Percentiles rank a stretch among this genome's conserved stretches.
Evolutionary conservation across 2,888 invertebrate genomes (phyloP).

Genomic region (Phengaris alcon): DNA sequence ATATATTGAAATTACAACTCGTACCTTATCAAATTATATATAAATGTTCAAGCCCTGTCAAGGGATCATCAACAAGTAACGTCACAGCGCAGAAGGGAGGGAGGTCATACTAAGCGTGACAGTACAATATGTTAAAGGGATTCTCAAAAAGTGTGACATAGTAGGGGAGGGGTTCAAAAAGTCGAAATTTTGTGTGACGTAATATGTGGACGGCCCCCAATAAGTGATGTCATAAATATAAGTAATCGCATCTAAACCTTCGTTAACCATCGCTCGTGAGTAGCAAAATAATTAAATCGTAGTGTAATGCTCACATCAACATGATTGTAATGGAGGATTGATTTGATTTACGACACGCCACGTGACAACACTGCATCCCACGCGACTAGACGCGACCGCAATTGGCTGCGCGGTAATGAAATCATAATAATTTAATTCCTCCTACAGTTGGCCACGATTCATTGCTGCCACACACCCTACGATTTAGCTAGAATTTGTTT

Average conservation of each 20-base stretch:
- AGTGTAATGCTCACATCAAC: constrained; percentile 33
- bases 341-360: constrained; percentile 37
- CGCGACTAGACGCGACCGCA: not conserved
- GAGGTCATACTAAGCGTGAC: too few relatives aligned
- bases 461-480: not conserved
- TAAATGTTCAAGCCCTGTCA: too few relatives aligned
- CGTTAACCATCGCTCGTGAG: not conserved
- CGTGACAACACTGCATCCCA: constrained; percentile 21
- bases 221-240: not conserved
- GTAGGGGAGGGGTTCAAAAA: too few relatives aligned
- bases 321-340: constrained; percentile 40
- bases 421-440: constrained; percentile 9
- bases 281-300: constrained; percentile 2
- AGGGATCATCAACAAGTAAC: too few relatives aligned
- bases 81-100: too few relatives aligned
- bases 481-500: not conserved
- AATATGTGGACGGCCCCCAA: too few relatives aligned
- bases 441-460: not conserved
- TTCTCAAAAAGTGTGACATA: too few relatives aligned
- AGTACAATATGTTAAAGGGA: too few relatives aligned
- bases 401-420: not conserved
- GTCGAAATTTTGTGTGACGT: too few relatives aligned
- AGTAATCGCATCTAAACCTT: not conserved
- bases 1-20: too few relatives aligned
- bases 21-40: too few relatives aligned